Evolutionary conservation across 2,113 vertebrate genomes (phyloP).

Genomic region (Tamias sibiricus): DNA sequence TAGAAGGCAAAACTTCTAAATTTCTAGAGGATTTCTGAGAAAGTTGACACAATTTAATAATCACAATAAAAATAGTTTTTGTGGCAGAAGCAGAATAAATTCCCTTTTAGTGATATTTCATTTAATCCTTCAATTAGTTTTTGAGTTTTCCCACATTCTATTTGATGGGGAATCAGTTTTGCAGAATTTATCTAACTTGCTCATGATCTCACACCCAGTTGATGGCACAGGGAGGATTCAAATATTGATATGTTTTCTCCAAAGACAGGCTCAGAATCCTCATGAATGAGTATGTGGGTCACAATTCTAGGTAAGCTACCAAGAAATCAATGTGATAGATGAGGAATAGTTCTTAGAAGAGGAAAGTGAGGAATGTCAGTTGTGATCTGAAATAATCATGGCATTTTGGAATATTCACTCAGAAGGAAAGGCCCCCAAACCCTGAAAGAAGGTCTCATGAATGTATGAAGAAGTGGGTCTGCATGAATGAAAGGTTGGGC

Average conservation of each 20-base stretch:
- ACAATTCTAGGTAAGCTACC: too few species aligned
- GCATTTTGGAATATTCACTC: not conserved
- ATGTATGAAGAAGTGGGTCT: not conserved
- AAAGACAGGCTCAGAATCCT: not conserved
- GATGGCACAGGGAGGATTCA: not conserved
- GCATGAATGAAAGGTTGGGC: too few species aligned
- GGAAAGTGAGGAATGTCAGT: too few species aligned
- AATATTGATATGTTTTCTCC: not conserved
- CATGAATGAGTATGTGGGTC: not conserved
- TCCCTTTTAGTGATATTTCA: not conserved
- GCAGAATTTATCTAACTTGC: not conserved
- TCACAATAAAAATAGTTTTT: conserved; percentile 29
- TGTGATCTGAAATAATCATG: not conserved
- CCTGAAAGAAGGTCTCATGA: not conserved
- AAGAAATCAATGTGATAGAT: too few species aligned
- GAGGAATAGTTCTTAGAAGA: not conserved
- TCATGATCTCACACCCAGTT: not conserved
- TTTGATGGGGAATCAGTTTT: not conserved
- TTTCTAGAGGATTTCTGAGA: conserved; percentile 10
- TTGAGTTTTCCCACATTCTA: not conserved
- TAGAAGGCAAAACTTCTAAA: not conserved
- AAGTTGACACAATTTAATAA: not conserved
- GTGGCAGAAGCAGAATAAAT: not conserved
- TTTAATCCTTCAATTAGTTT: not conserved
- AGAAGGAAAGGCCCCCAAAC: not conserved